Conservation (phyloP, 1,140 invertebrate species). For the Choristoneura fumiferana region DNA sequence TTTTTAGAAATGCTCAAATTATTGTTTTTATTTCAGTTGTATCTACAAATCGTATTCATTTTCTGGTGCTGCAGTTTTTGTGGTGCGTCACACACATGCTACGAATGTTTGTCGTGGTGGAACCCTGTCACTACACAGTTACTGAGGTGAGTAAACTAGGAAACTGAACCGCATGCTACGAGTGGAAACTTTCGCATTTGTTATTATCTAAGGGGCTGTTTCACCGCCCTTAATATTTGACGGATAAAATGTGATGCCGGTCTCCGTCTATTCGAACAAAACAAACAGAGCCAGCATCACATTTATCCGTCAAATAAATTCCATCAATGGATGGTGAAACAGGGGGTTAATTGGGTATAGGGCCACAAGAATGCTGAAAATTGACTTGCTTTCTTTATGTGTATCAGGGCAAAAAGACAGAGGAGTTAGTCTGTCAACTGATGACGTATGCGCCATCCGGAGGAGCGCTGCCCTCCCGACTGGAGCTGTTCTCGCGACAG, state of each 20-base stretch:
- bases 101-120: conserved; percentile 82
- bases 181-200: too few relatives aligned
- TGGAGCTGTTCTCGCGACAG: conserved; percentile 84
- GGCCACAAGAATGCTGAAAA: too few relatives aligned
- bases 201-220: too few relatives aligned
- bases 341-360: too few relatives aligned
- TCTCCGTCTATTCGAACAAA: too few relatives aligned
- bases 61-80: conserved; percentile 78
- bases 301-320: too few relatives aligned
- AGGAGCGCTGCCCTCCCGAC: conserved; percentile 56
- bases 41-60: conserved; percentile 59
- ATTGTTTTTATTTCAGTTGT: conserved; percentile 46
- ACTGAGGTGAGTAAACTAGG: conserved; percentile 76
- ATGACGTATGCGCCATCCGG: conserved; percentile 58
- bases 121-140: conserved; percentile 81
- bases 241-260: too few relatives aligned
- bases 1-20: too few relatives aligned
- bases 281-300: too few relatives aligned
- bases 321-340: too few relatives aligned
- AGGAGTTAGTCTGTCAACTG: conserved; percentile 62
- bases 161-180: too few relatives aligned
- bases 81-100: conserved; percentile 83
- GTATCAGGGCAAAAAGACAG: conserved; percentile 62
- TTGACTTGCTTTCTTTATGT: background rate
- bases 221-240: too few relatives aligned